Percentiles rank a stretch among this genome's conserved stretches.
Evolutionary conservation across 2,888 invertebrate species (phyloP).

Genomic region (Agrochola macilenta): DNA sequence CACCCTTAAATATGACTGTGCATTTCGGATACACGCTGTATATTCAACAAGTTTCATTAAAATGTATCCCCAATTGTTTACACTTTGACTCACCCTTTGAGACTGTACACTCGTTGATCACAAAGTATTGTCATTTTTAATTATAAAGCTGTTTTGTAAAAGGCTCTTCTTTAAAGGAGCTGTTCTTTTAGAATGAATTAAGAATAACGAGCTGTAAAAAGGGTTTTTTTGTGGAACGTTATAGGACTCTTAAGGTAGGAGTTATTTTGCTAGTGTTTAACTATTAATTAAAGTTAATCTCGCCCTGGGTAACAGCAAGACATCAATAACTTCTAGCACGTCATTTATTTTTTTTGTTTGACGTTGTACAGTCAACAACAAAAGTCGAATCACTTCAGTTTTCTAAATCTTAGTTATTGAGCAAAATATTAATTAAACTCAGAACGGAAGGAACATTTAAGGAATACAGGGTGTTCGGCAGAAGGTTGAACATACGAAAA

Average conservation of each 20-base stretch:
- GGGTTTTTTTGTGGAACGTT: conserved; percentile 3
- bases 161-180: conserved; percentile 16
- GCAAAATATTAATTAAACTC: background rate
- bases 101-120: conserved; percentile 39
- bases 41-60: conserved; percentile 22
- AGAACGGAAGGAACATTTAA: background rate
- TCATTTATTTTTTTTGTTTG: too few relatives aligned
- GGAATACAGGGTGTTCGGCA: too few relatives aligned
- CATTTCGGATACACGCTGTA: background rate
- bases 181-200: conserved; percentile 11
- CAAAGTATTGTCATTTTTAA: conserved; percentile 59
- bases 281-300: background rate
- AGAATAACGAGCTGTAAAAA: conserved; percentile 14
- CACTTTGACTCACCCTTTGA: conserved; percentile 22
- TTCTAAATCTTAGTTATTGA: background rate
- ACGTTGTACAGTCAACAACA: background rate
- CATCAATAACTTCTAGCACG: too few relatives aligned
- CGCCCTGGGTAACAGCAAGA: background rate
- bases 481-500: too few relatives aligned
- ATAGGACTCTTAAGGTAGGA: background rate
- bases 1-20: background rate
- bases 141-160: conserved; percentile 44
- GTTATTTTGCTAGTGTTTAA: background rate
- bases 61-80: conserved; percentile 8
- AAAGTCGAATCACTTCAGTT: background rate